These are phyloP conservation scores for Phania funesta DNA, from an alignment of 2,888 invertebrate species.

Conservation along the genomic window DNA sequence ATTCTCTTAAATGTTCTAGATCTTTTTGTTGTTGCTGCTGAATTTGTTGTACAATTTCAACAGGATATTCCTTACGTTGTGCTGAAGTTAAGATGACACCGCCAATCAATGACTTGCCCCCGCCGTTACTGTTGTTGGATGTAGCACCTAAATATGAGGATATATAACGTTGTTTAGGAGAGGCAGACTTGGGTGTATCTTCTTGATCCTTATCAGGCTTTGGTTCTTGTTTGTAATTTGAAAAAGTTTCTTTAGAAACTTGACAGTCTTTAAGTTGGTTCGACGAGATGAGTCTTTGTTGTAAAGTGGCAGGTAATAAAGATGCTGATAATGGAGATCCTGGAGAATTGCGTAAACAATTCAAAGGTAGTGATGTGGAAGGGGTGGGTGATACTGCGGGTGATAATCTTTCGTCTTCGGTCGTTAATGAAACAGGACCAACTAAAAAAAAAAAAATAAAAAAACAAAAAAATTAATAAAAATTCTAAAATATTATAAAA, in stretches of 20 bases:
- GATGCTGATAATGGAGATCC: constrained; percentile 48
- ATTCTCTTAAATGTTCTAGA: constrained; percentile 23
- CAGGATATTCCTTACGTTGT: constrained; percentile 88
- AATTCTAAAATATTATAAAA: background rate
- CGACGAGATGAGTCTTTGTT: constrained; percentile 4
- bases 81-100: constrained; percentile 90
- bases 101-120: constrained; percentile 89
- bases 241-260: constrained; percentile 64
- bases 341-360: constrained; percentile 59
- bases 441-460: constrained; percentile 60
- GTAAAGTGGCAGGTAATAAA: constrained; percentile 34
- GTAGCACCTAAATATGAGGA: constrained; percentile 89
- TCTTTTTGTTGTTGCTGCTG: constrained; percentile 40
- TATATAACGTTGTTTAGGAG: constrained; percentile 84
- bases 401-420: constrained; percentile 67
- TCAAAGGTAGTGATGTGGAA: constrained; percentile 45
- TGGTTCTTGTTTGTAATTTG: constrained; percentile 66
- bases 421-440: constrained; percentile 49
- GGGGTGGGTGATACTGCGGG: constrained; percentile 55
- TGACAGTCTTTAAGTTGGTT: constrained; percentile 72
- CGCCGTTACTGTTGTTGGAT: background rate
- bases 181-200: constrained; percentile 61
- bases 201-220: constrained; percentile 53
- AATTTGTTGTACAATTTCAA: constrained; percentile 71
- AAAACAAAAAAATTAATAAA: constrained; percentile 11